Percentiles rank a stretch among this genome's conserved stretches.
Evolutionary conservation across 2,113 vertebrate species (phyloP).

Genomic region (Toxotes jaculatrix): DNA sequence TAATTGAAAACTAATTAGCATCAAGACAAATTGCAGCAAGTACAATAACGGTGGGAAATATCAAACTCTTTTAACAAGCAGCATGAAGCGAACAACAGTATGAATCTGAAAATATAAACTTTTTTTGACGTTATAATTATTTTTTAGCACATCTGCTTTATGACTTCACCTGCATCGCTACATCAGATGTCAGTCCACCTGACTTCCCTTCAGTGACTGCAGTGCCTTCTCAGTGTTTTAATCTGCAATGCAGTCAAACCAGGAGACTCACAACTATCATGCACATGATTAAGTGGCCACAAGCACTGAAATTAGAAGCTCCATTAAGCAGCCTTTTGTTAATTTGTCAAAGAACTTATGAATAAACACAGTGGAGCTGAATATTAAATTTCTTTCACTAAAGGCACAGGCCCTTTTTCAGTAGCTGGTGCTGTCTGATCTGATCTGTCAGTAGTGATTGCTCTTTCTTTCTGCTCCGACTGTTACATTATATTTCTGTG

Average conservation of each 20-base stretch:
- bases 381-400: neutral
- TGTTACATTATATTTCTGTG: neutral
- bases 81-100: neutral
- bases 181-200: neutral
- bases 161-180: neutral
- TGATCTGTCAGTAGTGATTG: neutral
- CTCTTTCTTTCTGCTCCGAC: too few relatives aligned
- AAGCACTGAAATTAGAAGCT: neutral
- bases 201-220: neutral
- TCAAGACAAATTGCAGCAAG: neutral
- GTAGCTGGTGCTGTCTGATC: neutral
- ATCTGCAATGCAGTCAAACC: constrained; percentile 15
- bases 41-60: neutral
- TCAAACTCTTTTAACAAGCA: neutral
- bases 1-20: neutral
- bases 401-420: neutral
- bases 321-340: neutral
- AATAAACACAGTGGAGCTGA: neutral
- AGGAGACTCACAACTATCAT: neutral
- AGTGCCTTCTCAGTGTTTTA: neutral
- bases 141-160: neutral
- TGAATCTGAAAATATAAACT: neutral
- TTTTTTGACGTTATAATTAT: neutral
- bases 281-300: neutral
- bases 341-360: neutral